phyloP scores from a whole-genome alignment of 1,140 invertebrate genomes.

The Orius insidiosus region DNA sequence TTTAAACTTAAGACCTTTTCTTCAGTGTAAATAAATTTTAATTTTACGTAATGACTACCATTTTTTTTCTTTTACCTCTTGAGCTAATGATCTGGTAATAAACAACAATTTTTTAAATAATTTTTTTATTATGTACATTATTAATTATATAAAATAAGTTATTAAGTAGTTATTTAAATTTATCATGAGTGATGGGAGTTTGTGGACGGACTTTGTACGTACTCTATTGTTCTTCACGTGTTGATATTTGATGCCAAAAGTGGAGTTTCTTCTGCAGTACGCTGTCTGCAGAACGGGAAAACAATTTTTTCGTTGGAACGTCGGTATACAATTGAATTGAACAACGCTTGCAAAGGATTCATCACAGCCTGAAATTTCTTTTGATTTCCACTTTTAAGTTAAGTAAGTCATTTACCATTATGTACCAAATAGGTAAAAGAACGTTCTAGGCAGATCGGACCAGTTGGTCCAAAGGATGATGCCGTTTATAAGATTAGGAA shows the following conservation, averaged over 20 bases:
- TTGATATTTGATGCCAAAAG: conserved; percentile 15
- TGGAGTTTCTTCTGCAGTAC: conserved; percentile 13
- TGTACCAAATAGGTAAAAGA: conserved; percentile 56
- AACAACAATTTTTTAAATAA: too few species aligned
- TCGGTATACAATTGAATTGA: conserved; percentile 60
- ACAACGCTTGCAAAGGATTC: conserved; percentile 64
- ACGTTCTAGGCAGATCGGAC: conserved; percentile 46
- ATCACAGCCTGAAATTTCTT: conserved; percentile 54
- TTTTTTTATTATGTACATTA: too few species aligned
- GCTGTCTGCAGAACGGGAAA: conserved; percentile 18
- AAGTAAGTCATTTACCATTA: conserved; percentile 65
- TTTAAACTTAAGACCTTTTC: too few species aligned
- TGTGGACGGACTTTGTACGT: too few species aligned
- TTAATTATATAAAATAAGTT: too few species aligned
- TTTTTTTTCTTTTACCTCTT: too few species aligned
- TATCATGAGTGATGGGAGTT: too few species aligned
- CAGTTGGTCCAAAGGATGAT: conserved; percentile 56
- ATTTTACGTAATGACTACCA: too few species aligned
- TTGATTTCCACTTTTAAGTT: too few species aligned
- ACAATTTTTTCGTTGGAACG: conserved; percentile 34
- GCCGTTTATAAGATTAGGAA: conserved; percentile 61
- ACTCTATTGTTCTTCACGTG: conserved; percentile 6
- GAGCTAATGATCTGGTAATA: too few species aligned
- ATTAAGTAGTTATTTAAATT: too few species aligned
- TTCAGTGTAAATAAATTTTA: too few species aligned